These are phyloP conservation scores for Acrocera orbiculus DNA, from an alignment of 2,888 invertebrate genomes.

Conservation along the genomic window DNA sequence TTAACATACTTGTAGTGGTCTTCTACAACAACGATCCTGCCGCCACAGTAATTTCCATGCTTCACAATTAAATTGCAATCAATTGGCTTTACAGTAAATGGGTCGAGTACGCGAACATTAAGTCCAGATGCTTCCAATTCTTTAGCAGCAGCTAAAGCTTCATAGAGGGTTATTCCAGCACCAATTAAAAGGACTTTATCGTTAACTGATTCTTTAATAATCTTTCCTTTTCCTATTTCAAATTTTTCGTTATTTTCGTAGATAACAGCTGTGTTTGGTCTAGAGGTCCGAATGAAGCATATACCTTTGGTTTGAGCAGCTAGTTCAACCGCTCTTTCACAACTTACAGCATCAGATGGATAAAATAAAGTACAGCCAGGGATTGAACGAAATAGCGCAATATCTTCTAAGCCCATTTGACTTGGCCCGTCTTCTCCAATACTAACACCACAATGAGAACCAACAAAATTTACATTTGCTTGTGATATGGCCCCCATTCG, in stretches of 20 bases:
- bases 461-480: conserved; percentile 89
- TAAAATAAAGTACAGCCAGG: conserved; percentile 68
- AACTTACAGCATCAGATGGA: conserved; percentile 82
- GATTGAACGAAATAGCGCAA: conserved; percentile 85
- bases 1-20: conserved; percentile 88
- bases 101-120: conserved; percentile 72
- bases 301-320: conserved; percentile 90
- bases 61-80: conserved; percentile 59
- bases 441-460: conserved; percentile 94
- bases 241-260: conserved; percentile 75
- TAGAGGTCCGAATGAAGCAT: conserved; percentile 88
- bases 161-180: conserved; percentile 85
- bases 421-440: conserved; percentile 99
- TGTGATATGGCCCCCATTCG: conserved; percentile 99
- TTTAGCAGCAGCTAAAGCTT: conserved; percentile 71
- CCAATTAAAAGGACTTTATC: conserved; percentile 82
- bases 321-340: conserved; percentile 86
- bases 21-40: conserved; percentile 79
- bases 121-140: conserved; percentile 52
- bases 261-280: conserved; percentile 74
- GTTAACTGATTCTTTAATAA: conserved; percentile 53
- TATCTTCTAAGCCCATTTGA: conserved; percentile 99
- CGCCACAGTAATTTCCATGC: conserved; percentile 62
- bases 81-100: conserved; percentile 90
- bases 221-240: conserved; percentile 57